These are phyloP conservation scores for Lepidurus apus DNA, from an alignment of 1,140 invertebrate genomes.

Conservation along the genomic window DNA sequence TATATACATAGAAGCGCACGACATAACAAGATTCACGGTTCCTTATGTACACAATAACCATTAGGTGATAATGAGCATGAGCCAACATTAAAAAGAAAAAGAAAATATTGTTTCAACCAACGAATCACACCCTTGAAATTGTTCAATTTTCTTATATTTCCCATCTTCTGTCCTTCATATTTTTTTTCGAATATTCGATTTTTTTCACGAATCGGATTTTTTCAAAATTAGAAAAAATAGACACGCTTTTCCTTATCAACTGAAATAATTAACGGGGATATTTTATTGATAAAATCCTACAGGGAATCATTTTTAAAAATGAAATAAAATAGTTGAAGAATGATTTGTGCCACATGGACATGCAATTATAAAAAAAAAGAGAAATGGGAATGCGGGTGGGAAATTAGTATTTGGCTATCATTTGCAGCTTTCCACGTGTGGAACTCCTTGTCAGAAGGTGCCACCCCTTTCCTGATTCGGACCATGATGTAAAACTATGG, in stretches of 20 bases:
- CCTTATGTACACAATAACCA: constrained; percentile 7
- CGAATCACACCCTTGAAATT: background rate
- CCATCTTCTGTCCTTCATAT: background rate
- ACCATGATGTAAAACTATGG: constrained; percentile 4
- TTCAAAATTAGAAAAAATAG: background rate
- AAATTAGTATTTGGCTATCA: constrained; percentile 19
- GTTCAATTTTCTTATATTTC: background rate
- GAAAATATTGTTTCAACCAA: background rate
- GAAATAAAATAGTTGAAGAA: background rate
- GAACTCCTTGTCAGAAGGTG: constrained; percentile 12
- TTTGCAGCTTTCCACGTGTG: background rate
- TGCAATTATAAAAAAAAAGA: background rate
- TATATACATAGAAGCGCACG: background rate
- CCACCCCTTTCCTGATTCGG: constrained; percentile 12
- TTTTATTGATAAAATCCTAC: background rate
- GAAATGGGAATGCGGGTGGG: background rate
- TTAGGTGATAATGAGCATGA: constrained; percentile 4
- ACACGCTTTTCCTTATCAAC: background rate
- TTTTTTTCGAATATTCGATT: background rate
- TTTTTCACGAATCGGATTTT: background rate
- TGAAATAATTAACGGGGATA: background rate
- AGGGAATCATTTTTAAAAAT: no score
- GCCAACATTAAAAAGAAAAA: background rate
- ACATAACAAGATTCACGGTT: background rate
- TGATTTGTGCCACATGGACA: background rate